Percentiles rank a stretch among this genome's conserved stretches.
phyloP scores from a whole-genome alignment of 2,113 vertebrate species.

The Heteronetta atricapilla region DNA sequence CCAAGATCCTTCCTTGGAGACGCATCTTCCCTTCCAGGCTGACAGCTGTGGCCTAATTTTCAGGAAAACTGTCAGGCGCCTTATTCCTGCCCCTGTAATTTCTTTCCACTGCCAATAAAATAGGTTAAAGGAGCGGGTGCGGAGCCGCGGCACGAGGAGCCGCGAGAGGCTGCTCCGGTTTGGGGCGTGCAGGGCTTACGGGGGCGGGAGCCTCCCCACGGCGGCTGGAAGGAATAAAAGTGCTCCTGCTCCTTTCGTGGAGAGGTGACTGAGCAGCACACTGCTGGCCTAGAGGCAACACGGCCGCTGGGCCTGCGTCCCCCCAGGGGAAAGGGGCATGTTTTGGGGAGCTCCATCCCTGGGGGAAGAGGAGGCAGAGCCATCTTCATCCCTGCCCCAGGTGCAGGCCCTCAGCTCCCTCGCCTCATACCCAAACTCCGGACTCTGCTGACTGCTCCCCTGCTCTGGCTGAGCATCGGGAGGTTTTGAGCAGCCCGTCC shows the following conservation, averaged over 20 bases:
- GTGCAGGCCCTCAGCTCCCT: neutral
- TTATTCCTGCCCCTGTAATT: conserved; percentile 71
- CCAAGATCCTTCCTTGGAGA: conserved; percentile 35
- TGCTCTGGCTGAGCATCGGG: neutral
- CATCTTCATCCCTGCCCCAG: neutral
- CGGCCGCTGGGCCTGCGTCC: neutral
- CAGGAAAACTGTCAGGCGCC: conserved; percentile 64
- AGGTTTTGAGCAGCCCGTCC: too few species aligned
- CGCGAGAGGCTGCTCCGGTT: neutral
- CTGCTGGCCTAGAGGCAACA: neutral
- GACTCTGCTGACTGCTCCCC: neutral
- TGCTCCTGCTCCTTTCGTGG: neutral
- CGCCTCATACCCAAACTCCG: accelerated
- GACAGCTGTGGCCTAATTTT: conserved; percentile 82
- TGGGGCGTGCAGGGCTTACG: accelerated
- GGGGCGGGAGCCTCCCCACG: neutral
- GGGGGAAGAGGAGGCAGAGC: too few species aligned
- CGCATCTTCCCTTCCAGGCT: conserved; percentile 36
- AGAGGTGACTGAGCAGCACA: neutral
- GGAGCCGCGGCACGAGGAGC: neutral
- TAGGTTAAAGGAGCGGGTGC: conserved; percentile 32
- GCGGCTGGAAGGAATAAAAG: neutral
- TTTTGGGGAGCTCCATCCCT: neutral
- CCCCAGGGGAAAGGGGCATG: neutral
- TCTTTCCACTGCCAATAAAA: conserved; percentile 57